Conservation (phyloP, 2,797 vertebrate genomes). For the Phrynocephalus vlangalii region DNA sequence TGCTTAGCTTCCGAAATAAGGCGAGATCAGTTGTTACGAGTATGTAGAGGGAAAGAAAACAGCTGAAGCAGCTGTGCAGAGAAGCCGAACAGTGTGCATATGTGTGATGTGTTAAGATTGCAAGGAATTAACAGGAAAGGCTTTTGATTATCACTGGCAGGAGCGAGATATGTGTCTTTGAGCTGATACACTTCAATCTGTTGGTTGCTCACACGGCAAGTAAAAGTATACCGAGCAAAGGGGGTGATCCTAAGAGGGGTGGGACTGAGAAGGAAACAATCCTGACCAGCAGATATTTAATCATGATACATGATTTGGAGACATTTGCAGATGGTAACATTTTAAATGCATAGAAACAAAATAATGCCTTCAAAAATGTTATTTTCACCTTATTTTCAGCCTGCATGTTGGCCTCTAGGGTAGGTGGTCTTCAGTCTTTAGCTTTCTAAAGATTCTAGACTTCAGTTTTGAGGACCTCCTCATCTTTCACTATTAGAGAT, state of each 20-base stretch:
- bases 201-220: slow-evolving; percentile 68
- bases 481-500: no score
- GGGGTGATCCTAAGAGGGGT: slow-evolving; percentile 4
- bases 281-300: slow-evolving; percentile 51
- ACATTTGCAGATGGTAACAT: slow-evolving; percentile 66
- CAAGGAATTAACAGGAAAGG: slow-evolving; percentile 67
- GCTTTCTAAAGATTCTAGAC: neutral
- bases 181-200: slow-evolving; percentile 56
- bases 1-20: no score
- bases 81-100: slow-evolving; percentile 34
- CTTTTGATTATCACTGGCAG: slow-evolving; percentile 70
- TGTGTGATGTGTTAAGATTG: slow-evolving; percentile 66
- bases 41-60: slow-evolving; percentile 8
- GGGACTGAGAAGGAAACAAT: slow-evolving; percentile 50
- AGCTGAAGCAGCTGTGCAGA: slow-evolving; percentile 64
- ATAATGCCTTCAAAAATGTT: neutral
- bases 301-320: slow-evolving; percentile 33
- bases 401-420: slow-evolving; percentile 28
- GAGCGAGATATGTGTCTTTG: slow-evolving; percentile 69
- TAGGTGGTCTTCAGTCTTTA: no score
- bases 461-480: no score
- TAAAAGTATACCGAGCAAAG: slow-evolving; percentile 60
- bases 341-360: neutral
- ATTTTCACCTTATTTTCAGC: slow-evolving; percentile 21
- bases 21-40: no score